These are phyloP conservation scores for Neodiprion lecontei DNA, from an alignment of 1,140 invertebrate species.

Conservation along the genomic window DNA sequence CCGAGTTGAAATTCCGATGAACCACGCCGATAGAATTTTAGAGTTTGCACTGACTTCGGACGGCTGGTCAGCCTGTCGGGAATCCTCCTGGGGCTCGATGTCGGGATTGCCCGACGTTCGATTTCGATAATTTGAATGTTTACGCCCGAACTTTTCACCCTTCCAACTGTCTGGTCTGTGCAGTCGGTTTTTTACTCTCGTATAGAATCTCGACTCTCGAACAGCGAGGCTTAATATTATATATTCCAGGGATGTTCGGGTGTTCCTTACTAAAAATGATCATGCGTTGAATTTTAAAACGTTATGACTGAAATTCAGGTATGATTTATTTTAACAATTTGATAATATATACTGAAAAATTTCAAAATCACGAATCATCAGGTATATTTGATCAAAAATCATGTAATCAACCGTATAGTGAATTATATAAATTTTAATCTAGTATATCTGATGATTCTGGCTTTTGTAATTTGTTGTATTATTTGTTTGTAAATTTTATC, in stretches of 20 bases:
- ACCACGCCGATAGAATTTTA: constrained; percentile 4
- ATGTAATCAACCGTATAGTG: no score
- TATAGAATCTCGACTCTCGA: background rate
- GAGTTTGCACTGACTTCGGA: background rate
- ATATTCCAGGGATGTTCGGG: background rate
- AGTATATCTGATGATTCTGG: no score
- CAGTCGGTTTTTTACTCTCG: background rate
- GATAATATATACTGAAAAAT: no score
- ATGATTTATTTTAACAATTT: no score
- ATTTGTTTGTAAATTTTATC: no score
- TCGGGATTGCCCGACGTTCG: background rate
- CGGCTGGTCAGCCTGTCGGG: background rate
- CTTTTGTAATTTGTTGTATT: no score
- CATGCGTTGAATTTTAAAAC: no score
- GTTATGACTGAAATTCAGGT: no score
- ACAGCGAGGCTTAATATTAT: background rate
- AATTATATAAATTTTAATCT: no score
- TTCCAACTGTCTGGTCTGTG: background rate
- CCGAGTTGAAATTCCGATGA: background rate
- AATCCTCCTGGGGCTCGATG: background rate
- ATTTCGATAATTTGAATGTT: constrained; percentile 3
- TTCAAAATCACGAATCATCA: no score
- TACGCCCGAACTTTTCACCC: background rate
- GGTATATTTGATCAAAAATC: no score
- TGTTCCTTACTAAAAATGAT: no score